Conservation (phyloP, 2,113 vertebrate species). For the Fukomys damarensis region DNA sequence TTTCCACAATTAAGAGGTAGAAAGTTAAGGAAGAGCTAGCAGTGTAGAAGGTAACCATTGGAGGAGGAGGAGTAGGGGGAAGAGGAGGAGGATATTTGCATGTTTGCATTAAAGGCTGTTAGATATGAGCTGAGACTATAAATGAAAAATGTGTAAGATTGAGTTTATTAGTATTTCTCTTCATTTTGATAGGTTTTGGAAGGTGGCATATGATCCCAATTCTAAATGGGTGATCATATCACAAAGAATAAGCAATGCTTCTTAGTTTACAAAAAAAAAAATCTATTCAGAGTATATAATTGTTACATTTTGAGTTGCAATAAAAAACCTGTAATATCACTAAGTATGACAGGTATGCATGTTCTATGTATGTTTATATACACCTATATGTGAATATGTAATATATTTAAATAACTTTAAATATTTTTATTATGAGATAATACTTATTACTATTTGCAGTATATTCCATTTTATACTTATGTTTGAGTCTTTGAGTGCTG, state of each 20-base stretch:
- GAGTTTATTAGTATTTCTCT: slow-evolving; percentile 46
- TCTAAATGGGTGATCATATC: slow-evolving; percentile 17
- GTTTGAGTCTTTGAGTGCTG: slow-evolving; percentile 46
- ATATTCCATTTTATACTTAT: slow-evolving; percentile 16
- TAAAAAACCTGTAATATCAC: not conserved
- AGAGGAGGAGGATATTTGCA: not conserved
- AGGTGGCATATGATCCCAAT: not conserved
- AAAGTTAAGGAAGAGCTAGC: slow-evolving; percentile 2
- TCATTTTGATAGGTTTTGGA: not conserved
- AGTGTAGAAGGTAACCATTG: not conserved
- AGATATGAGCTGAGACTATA: not conserved
- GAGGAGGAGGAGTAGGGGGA: not conserved
- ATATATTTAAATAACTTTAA: slow-evolving; percentile 51
- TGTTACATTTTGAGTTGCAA: slow-evolving; percentile 44
- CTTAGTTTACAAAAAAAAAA: slow-evolving; percentile 23
- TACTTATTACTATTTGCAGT: slow-evolving; percentile 16
- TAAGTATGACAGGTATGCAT: not conserved
- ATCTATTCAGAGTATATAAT: not conserved
- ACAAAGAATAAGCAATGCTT: not conserved
- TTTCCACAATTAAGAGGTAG: not conserved
- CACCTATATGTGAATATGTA: not conserved
- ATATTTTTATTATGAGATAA: slow-evolving; percentile 40
- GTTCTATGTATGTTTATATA: not conserved
- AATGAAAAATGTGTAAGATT: slow-evolving; percentile 24
- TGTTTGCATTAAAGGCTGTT: not conserved